Evolutionary conservation across 53 echinoderm and acorn worm species (phyloP).

Genomic region (Antedon mediterranea): DNA sequence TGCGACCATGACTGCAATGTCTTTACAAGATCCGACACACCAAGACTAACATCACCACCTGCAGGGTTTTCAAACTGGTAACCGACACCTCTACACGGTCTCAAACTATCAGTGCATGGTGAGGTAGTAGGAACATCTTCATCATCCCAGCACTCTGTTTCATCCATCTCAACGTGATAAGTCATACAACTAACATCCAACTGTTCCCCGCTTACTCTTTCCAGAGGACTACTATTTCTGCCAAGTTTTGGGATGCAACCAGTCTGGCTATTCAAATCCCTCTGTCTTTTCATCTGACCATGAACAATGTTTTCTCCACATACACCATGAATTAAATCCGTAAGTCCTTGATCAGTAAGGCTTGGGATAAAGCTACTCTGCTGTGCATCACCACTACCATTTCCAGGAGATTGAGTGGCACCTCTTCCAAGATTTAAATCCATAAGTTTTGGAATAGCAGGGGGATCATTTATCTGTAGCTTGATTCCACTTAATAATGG

Average conservation of each 20-base stretch:
- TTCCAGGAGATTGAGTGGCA: too few species aligned
- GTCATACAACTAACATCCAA: not conserved
- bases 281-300: not conserved
- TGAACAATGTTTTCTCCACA: not conserved
- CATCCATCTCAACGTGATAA: not conserved
- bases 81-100: not conserved
- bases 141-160: not conserved
- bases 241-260: not conserved
- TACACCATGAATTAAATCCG: not conserved
- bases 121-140: not conserved
- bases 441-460: too few species aligned
- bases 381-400: too few species aligned
- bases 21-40: not conserved
- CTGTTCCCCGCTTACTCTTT: not conserved
- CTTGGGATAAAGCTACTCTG: too few species aligned
- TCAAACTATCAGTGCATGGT: not conserved
- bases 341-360: too few species aligned
- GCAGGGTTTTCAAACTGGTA: not conserved
- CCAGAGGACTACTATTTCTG: not conserved
- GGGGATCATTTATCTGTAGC: too few species aligned
- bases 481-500: too few species aligned
- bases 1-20: not conserved
- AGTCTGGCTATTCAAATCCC: not conserved
- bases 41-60: not conserved
- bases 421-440: not conserved